Base-by-base conservation (phyloP, 2,113 vertebrate species). In the Eclectus roratus region DNA sequence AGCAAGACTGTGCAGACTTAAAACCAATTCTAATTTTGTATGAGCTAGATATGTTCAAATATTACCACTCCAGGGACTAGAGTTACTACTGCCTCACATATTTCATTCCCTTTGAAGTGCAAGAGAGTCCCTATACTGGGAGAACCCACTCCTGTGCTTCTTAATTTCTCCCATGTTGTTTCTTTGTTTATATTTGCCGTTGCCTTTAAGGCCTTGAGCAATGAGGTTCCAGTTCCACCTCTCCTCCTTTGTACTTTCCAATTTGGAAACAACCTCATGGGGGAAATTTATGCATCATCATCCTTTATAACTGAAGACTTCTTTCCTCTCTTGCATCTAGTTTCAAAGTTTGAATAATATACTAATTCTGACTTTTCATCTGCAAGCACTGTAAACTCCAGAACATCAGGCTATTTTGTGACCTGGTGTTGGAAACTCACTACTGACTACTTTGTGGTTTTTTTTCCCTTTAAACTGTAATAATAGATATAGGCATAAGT, bases 11-110 rank as follows among this genome's bases (percentile, higher is more conserved):
- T 46, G 50, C n/a, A 73, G 66, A 46, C 25, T 55, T 77, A 37
- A 65, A 74, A 47, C 5, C 0, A 0, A 50, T 61, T 82, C 21
- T 66, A 12, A 44, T 63, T 46, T 73, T 46, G 3, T 7, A 65
- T 37, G 13, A 88, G 49, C 7, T 70, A 31, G 13, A 41, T 65
- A 14, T 13, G 31, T 69, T 88, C 66, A 77, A 83, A 77, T 77
- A 82, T 49, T 85, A n/a, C 19, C 17, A 47, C n/a, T 41, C 21
- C 50, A 43, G 71, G 49, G 65, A 88, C 37, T n/a, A 49, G 49
- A 81, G 17, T 20, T 76, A n/a, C 18, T 80, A 4, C 19, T 80
- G 74, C 31, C 29, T 44, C 7, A 9, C 14, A 25, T 56, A 73
- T 63, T 90, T 85, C 20, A 76, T 72, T 93, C 66, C 18, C 25